phyloP scores from a whole-genome alignment of 2,797 vertebrate species.

The Chromobotia macracanthus region DNA sequence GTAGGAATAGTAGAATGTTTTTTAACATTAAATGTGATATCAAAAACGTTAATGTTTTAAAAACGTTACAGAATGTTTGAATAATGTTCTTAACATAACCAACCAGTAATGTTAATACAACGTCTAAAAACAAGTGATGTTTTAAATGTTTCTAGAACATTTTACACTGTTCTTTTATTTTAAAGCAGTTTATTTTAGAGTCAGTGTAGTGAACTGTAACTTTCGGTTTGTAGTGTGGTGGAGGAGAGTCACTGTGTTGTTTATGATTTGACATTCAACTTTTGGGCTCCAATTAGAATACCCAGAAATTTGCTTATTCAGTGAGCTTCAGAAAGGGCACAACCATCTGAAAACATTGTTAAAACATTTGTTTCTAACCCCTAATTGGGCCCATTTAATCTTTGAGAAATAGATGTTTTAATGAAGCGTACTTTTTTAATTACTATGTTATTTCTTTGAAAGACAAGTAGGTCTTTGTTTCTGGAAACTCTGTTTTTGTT shows the following conservation, averaged over 20 bases:
- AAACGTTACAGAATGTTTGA: too few relatives aligned
- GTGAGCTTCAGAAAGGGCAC: constrained; percentile 7
- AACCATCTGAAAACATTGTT: background rate
- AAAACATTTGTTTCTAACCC: background rate
- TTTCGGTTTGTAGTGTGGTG: background rate
- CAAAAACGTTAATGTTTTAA: too few relatives aligned
- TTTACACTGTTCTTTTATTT: too few relatives aligned
- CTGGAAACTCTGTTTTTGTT: background rate
- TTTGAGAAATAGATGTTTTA: constrained; percentile 1
- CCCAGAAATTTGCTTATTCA: constrained; percentile 8
- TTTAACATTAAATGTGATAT: too few relatives aligned
- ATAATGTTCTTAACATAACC: too few relatives aligned
- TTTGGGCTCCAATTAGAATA: constrained; percentile 42
- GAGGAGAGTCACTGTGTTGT: background rate
- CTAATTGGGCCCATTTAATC: constrained; percentile 21
- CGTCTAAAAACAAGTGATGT: too few relatives aligned
- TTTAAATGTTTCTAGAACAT: too few relatives aligned
- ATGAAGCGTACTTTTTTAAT: background rate
- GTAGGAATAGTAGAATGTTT: too few relatives aligned
- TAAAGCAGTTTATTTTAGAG: too few relatives aligned
- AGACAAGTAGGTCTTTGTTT: background rate
- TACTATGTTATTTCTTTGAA: constrained; percentile 10
- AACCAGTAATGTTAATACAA: too few relatives aligned
- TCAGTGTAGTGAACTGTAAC: background rate
- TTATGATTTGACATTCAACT: constrained; percentile 14